A percentile compares a stretch with the other conserved stretches of the same genome.
Conservation (phyloP, 2,888 invertebrate species). For the Drosophila tanythrix region DNA sequence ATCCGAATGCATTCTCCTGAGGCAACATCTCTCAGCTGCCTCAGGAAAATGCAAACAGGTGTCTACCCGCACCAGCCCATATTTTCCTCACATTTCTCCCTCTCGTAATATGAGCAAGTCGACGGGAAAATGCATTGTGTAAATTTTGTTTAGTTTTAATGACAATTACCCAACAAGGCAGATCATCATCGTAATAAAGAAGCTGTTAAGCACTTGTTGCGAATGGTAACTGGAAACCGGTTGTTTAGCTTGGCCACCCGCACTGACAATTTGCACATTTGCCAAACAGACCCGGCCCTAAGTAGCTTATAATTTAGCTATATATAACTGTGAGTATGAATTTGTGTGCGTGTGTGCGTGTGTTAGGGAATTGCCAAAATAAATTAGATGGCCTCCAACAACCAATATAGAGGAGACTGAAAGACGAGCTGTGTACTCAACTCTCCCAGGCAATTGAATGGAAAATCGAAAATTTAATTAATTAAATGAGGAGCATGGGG, state of each 20-base stretch:
- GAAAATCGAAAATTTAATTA: conserved; percentile 52
- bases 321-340: not conserved
- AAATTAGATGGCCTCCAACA: conserved; percentile 17
- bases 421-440: conserved; percentile 30
- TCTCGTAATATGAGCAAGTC: conserved; percentile 22
- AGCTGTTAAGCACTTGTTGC: conserved; percentile 13
- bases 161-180: conserved; percentile 37
- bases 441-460: conserved; percentile 35
- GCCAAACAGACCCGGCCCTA: conserved; percentile 10
- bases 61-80: conserved; percentile 5
- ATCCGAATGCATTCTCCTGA: conserved; percentile 6
- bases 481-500: conserved; percentile 18
- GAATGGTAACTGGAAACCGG: conserved; percentile 33
- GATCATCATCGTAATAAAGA: conserved; percentile 9
- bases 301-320: conserved; percentile 35
- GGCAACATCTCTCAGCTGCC: conserved; percentile 26
- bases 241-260: conserved; percentile 8
- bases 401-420: not conserved
- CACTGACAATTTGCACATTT: conserved; percentile 14
- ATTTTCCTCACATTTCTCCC: not conserved
- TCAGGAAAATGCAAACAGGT: conserved; percentile 49
- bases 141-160: conserved; percentile 42
- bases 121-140: conserved; percentile 15
- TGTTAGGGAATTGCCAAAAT: conserved; percentile 17
- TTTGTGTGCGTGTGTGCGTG: not conserved